Conservation (phyloP, 2,797 vertebrate species). For the Potorous gilbertii region DNA sequence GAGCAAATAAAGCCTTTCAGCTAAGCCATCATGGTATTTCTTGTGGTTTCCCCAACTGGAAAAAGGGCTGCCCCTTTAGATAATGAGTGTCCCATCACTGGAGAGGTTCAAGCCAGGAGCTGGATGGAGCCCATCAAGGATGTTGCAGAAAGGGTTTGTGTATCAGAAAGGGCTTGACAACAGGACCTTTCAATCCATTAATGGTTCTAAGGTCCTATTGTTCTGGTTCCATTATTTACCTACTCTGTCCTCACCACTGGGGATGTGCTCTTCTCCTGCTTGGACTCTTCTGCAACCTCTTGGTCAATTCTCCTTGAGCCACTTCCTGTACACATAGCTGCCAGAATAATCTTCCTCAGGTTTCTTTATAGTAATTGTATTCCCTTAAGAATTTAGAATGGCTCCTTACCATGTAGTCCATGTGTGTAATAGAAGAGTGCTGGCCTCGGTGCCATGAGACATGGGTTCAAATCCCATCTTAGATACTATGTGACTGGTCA, state of each 20-base stretch:
- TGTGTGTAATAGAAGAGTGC: background rate
- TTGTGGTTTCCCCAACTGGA: background rate
- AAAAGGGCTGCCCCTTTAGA: background rate
- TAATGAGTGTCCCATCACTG: background rate
- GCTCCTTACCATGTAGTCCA: background rate
- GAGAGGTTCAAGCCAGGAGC: background rate
- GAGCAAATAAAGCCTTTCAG: background rate
- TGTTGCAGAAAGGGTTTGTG: background rate
- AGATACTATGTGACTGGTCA: too few species aligned
- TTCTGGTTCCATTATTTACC: background rate
- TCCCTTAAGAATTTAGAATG: background rate
- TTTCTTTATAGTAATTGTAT: background rate
- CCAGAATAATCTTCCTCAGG: background rate
- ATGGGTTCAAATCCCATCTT: too few species aligned
- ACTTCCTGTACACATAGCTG: background rate
- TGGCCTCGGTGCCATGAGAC: background rate
- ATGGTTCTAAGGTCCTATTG: background rate
- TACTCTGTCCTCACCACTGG: background rate
- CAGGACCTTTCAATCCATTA: background rate
- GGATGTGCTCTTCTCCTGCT: background rate
- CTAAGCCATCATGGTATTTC: background rate
- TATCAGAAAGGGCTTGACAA: background rate
- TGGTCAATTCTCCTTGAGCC: background rate
- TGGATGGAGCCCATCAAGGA: background rate
- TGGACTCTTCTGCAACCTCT: background rate